Percentiles rank a stretch among this genome's conserved stretches.
Conservation (phyloP, 2,888 invertebrate species). For the Camptogramma bilineatum region DNA sequence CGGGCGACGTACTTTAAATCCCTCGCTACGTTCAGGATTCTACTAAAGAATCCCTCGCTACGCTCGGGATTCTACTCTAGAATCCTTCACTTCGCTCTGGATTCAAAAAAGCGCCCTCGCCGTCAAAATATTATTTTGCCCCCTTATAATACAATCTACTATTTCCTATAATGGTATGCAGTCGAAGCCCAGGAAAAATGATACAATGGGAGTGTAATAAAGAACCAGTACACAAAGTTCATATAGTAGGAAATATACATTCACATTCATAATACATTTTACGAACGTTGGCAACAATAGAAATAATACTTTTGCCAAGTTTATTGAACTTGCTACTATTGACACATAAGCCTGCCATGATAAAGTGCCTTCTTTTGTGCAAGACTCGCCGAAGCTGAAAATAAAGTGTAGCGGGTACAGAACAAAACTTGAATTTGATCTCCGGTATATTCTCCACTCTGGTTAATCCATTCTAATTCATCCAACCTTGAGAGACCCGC, state of each 20-base stretch:
- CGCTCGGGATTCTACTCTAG: too few relatives aligned
- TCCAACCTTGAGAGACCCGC: conserved; percentile 47
- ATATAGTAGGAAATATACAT: conserved; percentile 11
- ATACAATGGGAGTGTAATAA: neutral
- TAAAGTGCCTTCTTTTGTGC: conserved; percentile 36
- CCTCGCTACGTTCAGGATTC: too few relatives aligned
- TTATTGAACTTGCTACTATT: conserved; percentile 19
- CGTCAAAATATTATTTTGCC: too few relatives aligned
- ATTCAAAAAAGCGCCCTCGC: too few relatives aligned
- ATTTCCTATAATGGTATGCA: neutral
- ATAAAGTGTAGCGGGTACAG: conserved; percentile 40
- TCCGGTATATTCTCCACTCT: conserved; percentile 45
- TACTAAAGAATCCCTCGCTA: too few relatives aligned
- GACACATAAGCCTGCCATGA: conserved; percentile 26
- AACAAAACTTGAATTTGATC: conserved; percentile 44
- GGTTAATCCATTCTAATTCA: conserved; percentile 53
- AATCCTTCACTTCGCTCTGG: too few relatives aligned
- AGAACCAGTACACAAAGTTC: conserved; percentile 8
- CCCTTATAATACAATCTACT: too few relatives aligned
- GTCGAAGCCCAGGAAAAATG: neutral
- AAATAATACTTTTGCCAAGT: conserved; percentile 27
- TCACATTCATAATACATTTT: conserved; percentile 27
- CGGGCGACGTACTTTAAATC: too few relatives aligned
- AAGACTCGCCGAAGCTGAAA: conserved; percentile 47
- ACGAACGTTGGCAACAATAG: conserved; percentile 22